A percentile compares a stretch with the other conserved stretches of the same genome.
Evolutionary conservation across 2,888 invertebrate genomes (phyloP).

Genomic region (Drosophila birchii): DNA sequence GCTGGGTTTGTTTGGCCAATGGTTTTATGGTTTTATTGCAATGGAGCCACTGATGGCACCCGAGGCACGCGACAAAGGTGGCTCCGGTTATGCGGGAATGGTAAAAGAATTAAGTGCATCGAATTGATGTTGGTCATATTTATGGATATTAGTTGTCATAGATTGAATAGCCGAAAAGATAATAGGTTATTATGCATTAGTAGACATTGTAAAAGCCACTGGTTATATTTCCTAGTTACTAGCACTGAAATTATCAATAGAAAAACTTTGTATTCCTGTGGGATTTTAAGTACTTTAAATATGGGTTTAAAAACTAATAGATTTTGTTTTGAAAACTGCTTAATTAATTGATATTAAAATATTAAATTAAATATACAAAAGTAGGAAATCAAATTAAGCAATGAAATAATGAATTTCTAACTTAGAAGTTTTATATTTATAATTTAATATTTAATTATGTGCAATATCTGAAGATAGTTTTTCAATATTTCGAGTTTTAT

Average conservation of each 20-base stretch:
- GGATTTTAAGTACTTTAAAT: background rate
- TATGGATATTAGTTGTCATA: constrained; percentile 11
- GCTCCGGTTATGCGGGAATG: constrained; percentile 32
- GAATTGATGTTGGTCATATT: constrained; percentile 1
- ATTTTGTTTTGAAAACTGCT: background rate
- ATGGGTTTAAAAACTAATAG: background rate
- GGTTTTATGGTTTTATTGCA: constrained; percentile 48
- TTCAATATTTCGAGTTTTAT: background rate
- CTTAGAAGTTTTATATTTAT: no score
- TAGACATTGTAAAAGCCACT: background rate
- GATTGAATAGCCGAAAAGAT: background rate
- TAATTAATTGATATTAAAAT: no score
- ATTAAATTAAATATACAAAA: background rate
- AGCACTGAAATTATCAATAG: background rate
- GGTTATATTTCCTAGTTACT: background rate
- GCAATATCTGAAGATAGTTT: background rate
- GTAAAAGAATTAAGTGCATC: constrained; percentile 22
- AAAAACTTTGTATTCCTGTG: background rate
- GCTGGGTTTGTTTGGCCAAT: constrained; percentile 66
- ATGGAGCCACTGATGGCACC: constrained; percentile 19
- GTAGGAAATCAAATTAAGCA: no score
- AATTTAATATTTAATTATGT: no score
- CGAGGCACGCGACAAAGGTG: constrained; percentile 66
- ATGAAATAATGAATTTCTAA: no score
- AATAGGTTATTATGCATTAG: constrained; percentile 2